Evolutionary conservation across 35 echinoderm and acorn worm genomes (phyloP).

Genomic region (Strongylocentrotus purpuratus): DNA sequence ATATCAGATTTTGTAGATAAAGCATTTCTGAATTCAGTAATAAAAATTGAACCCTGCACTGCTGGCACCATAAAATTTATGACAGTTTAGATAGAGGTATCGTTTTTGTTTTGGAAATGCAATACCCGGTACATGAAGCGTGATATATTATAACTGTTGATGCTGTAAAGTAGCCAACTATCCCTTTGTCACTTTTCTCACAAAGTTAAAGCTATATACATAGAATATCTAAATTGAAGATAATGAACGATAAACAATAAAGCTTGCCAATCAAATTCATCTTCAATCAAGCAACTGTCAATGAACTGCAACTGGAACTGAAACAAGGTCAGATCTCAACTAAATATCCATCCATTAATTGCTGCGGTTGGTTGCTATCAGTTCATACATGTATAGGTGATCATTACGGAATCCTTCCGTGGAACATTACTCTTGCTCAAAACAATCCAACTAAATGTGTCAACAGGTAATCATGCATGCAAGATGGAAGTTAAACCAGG

Average conservation of each 20-base stretch:
- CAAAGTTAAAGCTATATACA: neutral
- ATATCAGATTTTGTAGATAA: neutral
- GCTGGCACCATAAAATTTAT: neutral
- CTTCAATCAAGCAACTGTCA: too few species aligned
- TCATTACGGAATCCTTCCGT: too few species aligned
- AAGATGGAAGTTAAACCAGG: neutral
- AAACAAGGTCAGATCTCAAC: too few species aligned
- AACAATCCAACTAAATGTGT: too few species aligned
- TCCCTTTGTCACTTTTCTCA: neutral
- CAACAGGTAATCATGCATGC: neutral
- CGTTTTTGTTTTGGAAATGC: too few species aligned
- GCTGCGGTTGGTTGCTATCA: too few species aligned
- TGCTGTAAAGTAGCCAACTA: neutral
- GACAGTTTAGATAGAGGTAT: neutral
- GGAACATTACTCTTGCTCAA: too few species aligned
- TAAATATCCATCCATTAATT: too few species aligned
- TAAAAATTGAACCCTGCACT: neutral
- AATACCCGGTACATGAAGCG: neutral
- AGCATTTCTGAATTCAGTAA: neutral
- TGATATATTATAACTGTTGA: neutral
- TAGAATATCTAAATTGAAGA: neutral
- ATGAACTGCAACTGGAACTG: too few species aligned
- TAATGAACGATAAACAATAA: neutral
- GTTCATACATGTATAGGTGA: too few species aligned
- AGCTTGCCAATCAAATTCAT: neutral